These are phyloP conservation scores for Apodemus sylvaticus DNA, from an alignment of 2,113 vertebrate genomes.

Conservation along the genomic window DNA sequence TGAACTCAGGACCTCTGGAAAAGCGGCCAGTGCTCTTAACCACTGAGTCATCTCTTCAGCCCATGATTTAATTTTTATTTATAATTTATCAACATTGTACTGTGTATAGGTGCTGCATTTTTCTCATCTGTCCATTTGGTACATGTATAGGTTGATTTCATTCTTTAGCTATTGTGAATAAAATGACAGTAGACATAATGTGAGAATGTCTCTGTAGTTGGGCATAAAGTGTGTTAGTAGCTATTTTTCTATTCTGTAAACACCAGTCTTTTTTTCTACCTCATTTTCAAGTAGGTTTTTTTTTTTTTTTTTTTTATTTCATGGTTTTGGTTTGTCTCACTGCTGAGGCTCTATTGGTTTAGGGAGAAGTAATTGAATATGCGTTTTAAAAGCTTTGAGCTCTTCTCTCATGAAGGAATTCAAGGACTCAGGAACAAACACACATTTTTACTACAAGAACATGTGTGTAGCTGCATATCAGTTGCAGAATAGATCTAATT, in stretches of 20 bases:
- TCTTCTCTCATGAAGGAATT: slow-evolving; percentile 37
- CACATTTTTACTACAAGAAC: not conserved
- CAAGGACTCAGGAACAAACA: not conserved
- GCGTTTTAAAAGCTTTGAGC: not conserved
- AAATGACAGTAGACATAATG: too few relatives aligned
- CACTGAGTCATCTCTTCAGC: too few relatives aligned
- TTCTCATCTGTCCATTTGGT: not conserved
- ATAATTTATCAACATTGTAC: not conserved
- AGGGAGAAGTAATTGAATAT: not conserved
- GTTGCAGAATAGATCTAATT: slow-evolving; percentile 21
- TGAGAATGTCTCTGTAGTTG: too few relatives aligned
- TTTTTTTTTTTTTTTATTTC: not conserved
- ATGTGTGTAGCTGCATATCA: not conserved
- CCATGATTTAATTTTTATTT: not conserved
- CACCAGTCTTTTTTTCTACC: not conserved
- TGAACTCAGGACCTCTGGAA: too few relatives aligned
- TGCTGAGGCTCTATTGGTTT: not conserved
- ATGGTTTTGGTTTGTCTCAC: slow-evolving; percentile 14
- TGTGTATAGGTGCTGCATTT: not conserved
- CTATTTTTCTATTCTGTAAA: not conserved
- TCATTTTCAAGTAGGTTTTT: slow-evolving; percentile 38
- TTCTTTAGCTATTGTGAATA: not conserved
- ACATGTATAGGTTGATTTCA: not conserved
- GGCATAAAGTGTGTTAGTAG: not conserved
- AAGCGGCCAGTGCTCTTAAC: too few relatives aligned